These are phyloP conservation scores for Phrynocephalus vlangalii DNA, from an alignment of 2,797 vertebrate species.

Conservation along the genomic window DNA sequence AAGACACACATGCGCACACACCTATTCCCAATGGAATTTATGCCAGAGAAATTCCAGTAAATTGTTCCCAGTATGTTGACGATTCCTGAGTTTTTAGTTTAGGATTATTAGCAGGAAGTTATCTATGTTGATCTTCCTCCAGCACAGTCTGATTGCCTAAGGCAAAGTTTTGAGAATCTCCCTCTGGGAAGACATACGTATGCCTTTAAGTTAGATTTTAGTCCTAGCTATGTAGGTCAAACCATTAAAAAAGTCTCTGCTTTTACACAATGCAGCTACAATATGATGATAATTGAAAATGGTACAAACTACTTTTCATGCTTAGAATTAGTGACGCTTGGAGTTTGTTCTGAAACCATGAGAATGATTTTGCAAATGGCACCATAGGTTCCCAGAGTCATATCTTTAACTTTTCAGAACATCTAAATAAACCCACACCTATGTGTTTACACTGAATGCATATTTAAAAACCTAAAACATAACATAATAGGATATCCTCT, in stretches of 20 bases:
- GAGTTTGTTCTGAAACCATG: slow-evolving; percentile 1
- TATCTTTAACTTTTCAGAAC: not conserved
- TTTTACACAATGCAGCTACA: slow-evolving; percentile 10
- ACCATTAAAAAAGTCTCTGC: not conserved
- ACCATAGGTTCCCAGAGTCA: not conserved
- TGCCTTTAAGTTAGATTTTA: slow-evolving; percentile 35
- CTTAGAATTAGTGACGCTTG: not conserved
- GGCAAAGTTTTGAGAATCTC: slow-evolving; percentile 30
- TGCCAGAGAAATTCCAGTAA: slow-evolving; percentile 1
- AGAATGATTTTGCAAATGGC: not conserved
- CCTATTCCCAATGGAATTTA: not conserved
- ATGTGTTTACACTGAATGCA: not conserved
- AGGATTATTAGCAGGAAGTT: slow-evolving; percentile 5
- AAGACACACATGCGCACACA: not conserved
- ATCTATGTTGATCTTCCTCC: slow-evolving; percentile 19
- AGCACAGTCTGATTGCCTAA: slow-evolving; percentile 18
- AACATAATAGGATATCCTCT: not conserved
- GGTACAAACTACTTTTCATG: slow-evolving; percentile 5
- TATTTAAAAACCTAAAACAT: not conserved
- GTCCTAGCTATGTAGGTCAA: slow-evolving; percentile 28
- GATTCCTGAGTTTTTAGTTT: slow-evolving; percentile 23
- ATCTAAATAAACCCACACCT: not conserved
- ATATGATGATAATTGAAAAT: not conserved
- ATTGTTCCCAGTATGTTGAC: slow-evolving; percentile 7
- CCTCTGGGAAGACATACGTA: slow-evolving; percentile 20